phyloP scores from a whole-genome alignment of 1,140 invertebrate species.

The Aphaenogaster floridana region DNA sequence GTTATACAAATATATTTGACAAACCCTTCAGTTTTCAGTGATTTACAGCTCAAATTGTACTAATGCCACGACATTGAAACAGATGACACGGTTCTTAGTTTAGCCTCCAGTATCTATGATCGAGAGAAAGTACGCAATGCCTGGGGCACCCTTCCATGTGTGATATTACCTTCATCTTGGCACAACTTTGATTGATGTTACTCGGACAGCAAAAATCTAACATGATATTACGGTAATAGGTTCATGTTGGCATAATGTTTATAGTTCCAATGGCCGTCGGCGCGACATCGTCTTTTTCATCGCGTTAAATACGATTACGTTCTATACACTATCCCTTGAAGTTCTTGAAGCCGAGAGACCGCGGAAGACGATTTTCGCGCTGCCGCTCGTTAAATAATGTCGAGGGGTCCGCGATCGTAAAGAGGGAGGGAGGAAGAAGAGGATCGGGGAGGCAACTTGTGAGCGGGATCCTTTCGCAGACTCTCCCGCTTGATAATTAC shows the following conservation, averaged over 20 bases:
- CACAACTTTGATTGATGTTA: constrained; percentile 49
- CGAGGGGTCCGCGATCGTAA: neutral
- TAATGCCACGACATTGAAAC: constrained; percentile 7
- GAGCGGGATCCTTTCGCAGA: constrained; percentile 33
- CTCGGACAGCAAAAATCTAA: constrained; percentile 44
- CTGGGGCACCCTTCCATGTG: constrained; percentile 9
- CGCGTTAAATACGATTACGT: neutral
- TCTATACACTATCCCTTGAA: neutral
- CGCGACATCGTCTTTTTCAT: constrained; percentile 6
- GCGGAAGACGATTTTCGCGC: neutral
- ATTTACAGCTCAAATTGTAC: neutral
- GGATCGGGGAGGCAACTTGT: constrained; percentile 32
- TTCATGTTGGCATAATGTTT: constrained; percentile 36
- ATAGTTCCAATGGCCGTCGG: constrained; percentile 11
- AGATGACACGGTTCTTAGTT: constrained; percentile 30
- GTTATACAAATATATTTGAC: neutral
- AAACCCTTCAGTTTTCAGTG: neutral
- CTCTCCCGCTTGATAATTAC: constrained; percentile 81
- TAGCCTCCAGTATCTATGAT: constrained; percentile 32
- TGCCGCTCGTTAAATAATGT: constrained; percentile 14
- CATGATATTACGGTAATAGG: constrained; percentile 33
- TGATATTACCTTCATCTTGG: constrained; percentile 43
- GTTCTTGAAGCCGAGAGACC: neutral
- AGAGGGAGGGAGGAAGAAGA: neutral
- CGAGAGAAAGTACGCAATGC: constrained; percentile 39